These are phyloP conservation scores for Notospermus geniculatus DNA, from an alignment of 1,140 invertebrate species.

Conservation along the genomic window DNA sequence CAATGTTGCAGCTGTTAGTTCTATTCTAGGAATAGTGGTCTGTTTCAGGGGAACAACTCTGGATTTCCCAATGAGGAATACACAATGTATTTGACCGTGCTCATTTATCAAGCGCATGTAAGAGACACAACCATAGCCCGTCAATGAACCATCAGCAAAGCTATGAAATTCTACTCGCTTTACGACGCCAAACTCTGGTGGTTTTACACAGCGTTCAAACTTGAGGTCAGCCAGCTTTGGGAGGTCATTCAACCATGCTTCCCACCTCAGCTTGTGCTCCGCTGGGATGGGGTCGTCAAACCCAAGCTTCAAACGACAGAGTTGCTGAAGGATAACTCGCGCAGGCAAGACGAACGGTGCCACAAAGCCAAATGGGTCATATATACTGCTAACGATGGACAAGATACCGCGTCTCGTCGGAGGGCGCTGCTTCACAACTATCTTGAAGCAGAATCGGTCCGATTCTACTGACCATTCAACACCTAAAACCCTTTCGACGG, in stretches of 20 bases:
- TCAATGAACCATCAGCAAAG: not conserved
- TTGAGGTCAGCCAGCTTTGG: not conserved
- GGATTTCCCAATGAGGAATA: slow-evolving; percentile 5
- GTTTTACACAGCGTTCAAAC: slow-evolving; percentile 11
- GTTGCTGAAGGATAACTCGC: slow-evolving; percentile 18
- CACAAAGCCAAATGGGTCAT: slow-evolving; percentile 20
- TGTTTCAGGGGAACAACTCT: slow-evolving; percentile 13
- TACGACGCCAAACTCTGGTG: not conserved
- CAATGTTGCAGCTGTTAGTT: slow-evolving; percentile 11
- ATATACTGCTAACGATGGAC: slow-evolving; percentile 13
- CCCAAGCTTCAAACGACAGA: slow-evolving; percentile 5
- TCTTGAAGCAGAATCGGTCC: slow-evolving; percentile 8
- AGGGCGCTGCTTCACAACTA: not conserved
- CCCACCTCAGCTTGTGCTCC: not conserved
- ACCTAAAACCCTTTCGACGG: slow-evolving; percentile 8
- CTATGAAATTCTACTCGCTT: slow-evolving; percentile 1
- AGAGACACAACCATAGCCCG: slow-evolving; percentile 12
- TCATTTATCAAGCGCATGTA: slow-evolving; percentile 6
- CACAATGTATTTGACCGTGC: not conserved
- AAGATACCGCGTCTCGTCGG: slow-evolving; percentile 13
- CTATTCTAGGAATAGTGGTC: slow-evolving; percentile 12
- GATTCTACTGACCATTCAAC: slow-evolving; percentile 6
- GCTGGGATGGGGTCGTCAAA: slow-evolving; percentile 21
- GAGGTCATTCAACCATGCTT: slow-evolving; percentile 12
- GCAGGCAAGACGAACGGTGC: slow-evolving; percentile 11